Base-by-base conservation (phyloP, 2,797 vertebrate species). In the Leptoclinus maculatus region DNA sequence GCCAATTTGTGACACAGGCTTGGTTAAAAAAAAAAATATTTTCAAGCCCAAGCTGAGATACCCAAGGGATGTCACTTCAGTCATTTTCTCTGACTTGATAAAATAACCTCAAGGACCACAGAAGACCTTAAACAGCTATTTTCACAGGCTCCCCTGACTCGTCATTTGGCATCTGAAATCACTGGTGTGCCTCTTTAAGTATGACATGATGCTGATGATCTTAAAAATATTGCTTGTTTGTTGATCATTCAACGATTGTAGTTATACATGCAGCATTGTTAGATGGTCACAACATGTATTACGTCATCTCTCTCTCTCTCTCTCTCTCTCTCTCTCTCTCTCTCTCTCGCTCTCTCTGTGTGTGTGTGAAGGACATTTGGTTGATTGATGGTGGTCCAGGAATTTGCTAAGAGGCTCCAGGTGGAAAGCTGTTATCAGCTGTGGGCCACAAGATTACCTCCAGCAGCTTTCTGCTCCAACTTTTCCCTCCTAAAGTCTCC, bases 371-470 rank as follows among this genome's bases (percentile, higher is more conserved):
- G 74, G 84, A 91, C 85, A 79, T 88, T 80, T 77, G 77, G 84
- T 77, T 91, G 92, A 92, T 91, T 92, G 92, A 92, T 90, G 86
- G 86, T 65, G 83, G 84, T 90, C 90, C 88, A 91, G 84, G 68
- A 68, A 2, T 85, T 80, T 83, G 88, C 76, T 86, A 89, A 92
- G 89, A 82, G 84, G 89, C 89, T 92, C 80, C 88, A 91, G 88
- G 90, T 91, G 90, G 86, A 89, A 87, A 89, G 91, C 89, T 74
- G 85, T 90, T 92, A 90, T 93, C 92, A 90, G 86, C 89, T 87
- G 72, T 80, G 82, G 89, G 88, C 87, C 86, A 74, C 79, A 66
- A 90, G 92, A 93, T 93, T 93, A 93, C 90, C 85, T 91, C 81
- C 76, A 85, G 88, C 81, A 87, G 87, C 85, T 91, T 92, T 85